Evolutionary conservation across 2,797 vertebrate species (phyloP).

Genomic region (Aulostomus chinensis): DNA sequence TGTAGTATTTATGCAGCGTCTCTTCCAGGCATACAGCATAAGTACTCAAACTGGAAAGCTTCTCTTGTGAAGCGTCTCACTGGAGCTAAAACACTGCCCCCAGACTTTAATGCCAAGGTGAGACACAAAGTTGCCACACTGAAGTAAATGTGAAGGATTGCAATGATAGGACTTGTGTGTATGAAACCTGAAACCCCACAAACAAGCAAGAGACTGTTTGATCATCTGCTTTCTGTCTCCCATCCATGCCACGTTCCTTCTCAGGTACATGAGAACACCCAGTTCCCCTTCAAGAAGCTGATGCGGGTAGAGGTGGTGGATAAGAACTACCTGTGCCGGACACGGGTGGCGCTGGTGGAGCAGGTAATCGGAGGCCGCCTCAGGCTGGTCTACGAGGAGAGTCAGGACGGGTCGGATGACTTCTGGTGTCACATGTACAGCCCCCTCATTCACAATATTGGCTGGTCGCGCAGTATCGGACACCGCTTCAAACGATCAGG

Average conservation of each 20-base stretch:
- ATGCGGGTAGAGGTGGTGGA: conserved; percentile 99
- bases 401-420: conserved; percentile 92
- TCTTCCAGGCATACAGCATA: conserved; percentile 93
- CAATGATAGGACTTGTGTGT: too few species aligned
- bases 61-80: conserved; percentile 98
- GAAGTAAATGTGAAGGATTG: too few species aligned
- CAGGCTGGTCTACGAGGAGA: conserved; percentile 94
- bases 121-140: conserved; percentile 12
- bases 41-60: conserved; percentile 98
- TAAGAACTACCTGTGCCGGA: conserved; percentile 96
- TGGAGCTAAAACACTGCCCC: conserved; percentile 98
- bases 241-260: not conserved
- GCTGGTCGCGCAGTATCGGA: conserved; percentile 97
- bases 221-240: not conserved
- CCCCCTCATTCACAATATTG: conserved; percentile 94
- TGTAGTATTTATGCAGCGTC: conserved; percentile 25
- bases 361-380: conserved; percentile 94
- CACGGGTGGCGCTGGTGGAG: conserved; percentile 94
- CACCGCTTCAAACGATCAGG: conserved; percentile 98
- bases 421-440: conserved; percentile 99
- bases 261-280: conserved; percentile 94
- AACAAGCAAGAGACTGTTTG: not conserved
- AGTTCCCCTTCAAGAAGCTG: conserved; percentile 96
- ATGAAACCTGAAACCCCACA: not conserved
- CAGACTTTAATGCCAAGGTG: conserved; percentile 95